Percentiles rank a stretch among this genome's conserved stretches.
phyloP scores from a whole-genome alignment of 2,113 vertebrate species.

The Sylvilagus bachmani region DNA sequence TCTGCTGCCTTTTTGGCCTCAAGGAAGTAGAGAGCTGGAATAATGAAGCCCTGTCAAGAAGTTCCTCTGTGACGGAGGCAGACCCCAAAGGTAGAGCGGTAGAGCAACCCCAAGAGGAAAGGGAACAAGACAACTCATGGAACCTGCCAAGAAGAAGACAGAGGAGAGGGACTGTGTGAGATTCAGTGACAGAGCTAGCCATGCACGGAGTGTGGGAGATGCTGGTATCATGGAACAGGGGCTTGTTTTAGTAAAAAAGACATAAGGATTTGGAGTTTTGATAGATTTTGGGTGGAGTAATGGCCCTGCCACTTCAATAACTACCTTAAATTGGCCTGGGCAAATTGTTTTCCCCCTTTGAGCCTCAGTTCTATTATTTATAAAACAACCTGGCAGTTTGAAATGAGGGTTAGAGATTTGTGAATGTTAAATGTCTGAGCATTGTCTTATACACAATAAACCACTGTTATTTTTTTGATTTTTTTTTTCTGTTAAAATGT shows the following conservation, averaged over 20 bases:
- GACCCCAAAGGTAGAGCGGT: not conserved
- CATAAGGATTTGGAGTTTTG: not conserved
- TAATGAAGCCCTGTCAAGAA: not conserved
- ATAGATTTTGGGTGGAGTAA: not conserved
- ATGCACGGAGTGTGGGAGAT: not conserved
- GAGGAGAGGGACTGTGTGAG: not conserved
- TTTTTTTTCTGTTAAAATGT: not conserved
- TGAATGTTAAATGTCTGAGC: not conserved
- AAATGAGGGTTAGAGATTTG: not conserved
- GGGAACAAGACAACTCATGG: not conserved
- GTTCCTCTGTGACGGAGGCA: not conserved
- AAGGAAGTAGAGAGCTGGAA: not conserved
- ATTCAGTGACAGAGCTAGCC: not conserved
- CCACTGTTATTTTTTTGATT: not conserved
- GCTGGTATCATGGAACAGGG: not conserved
- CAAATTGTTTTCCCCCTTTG: not conserved
- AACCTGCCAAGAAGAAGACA: not conserved
- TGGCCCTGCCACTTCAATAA: not conserved
- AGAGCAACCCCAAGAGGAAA: not conserved
- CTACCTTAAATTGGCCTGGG: not conserved
- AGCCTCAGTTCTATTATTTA: conserved; percentile 6
- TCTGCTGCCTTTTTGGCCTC: not conserved
- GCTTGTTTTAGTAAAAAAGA: not conserved
- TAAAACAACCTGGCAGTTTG: not conserved
- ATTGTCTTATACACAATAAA: not conserved